A percentile compares a stretch with the other conserved stretches of the same genome.
Evolutionary conservation across 2,888 invertebrate species (phyloP).

Genomic region (Eulithis testata): DNA sequence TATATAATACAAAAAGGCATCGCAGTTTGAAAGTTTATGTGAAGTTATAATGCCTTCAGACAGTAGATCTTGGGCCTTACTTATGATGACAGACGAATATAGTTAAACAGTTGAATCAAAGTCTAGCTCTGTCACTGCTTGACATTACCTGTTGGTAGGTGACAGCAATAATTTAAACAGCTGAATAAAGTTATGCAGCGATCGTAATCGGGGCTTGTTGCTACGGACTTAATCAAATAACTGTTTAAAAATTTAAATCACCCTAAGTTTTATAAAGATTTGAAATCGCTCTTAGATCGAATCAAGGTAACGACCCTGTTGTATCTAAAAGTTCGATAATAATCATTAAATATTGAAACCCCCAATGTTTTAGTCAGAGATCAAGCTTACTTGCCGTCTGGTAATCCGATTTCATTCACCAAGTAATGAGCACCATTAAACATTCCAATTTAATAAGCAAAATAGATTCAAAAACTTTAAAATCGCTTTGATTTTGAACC

Average conservation of each 20-base stretch:
- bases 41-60: constrained; percentile 28
- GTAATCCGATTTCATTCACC: constrained; percentile 77
- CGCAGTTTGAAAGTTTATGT: constrained; percentile 55
- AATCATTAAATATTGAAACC: constrained; percentile 62
- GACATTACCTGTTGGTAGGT: no score
- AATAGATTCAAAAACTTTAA: constrained; percentile 33
- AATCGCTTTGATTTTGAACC: constrained; percentile 32
- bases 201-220: no score
- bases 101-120: no score
- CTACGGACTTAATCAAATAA: no score
- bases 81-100: no score
- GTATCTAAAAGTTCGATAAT: constrained; percentile 39
- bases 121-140: no score
- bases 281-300: constrained; percentile 24
- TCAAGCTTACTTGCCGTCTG: constrained; percentile 66
- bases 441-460: constrained; percentile 47
- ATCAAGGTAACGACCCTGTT: constrained; percentile 29
- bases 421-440: constrained; percentile 78
- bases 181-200: no score
- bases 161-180: no score
- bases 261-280: constrained; percentile 4
- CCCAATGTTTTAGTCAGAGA: constrained; percentile 64
- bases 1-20: constrained; percentile 65
- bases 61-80: constrained; percentile 14
- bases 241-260: background rate